phyloP scores from a whole-genome alignment of 2,797 vertebrate genomes.

The Sciurus vulgaris region DNA sequence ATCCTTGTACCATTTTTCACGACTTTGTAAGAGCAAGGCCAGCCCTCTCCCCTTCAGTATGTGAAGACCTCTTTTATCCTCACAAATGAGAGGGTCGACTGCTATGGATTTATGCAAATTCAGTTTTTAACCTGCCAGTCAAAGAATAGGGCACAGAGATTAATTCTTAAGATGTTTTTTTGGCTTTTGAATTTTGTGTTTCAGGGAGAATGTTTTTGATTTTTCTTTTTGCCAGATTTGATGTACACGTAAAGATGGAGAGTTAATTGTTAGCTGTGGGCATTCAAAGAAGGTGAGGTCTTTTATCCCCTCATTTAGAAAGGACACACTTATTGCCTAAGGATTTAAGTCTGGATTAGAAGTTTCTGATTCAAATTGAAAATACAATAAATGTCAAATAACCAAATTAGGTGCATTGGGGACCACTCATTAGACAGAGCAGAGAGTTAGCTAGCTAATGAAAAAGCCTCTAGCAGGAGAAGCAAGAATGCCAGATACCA shows the following conservation, averaged over 20 bases:
- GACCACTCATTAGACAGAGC: slow-evolving; percentile 57
- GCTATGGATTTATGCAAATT: slow-evolving; percentile 79
- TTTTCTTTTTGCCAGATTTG: slow-evolving; percentile 76
- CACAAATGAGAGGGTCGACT: slow-evolving; percentile 49
- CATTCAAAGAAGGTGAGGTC: slow-evolving; percentile 61
- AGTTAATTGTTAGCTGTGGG: slow-evolving; percentile 79
- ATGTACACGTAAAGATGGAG: slow-evolving; percentile 76
- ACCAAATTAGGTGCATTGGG: slow-evolving; percentile 57
- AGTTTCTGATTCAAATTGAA: slow-evolving; percentile 76
- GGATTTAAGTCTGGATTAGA: slow-evolving; percentile 71
- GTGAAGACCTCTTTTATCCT: slow-evolving; percentile 61
- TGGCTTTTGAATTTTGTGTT: slow-evolving; percentile 77
- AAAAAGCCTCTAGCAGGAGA: slow-evolving; percentile 35
- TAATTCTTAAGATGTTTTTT: slow-evolving; percentile 73
- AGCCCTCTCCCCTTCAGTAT: not conserved
- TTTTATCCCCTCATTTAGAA: slow-evolving; percentile 59
- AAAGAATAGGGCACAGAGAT: slow-evolving; percentile 68
- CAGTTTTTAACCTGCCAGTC: slow-evolving; percentile 74
- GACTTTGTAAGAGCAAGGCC: not conserved
- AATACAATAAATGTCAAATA: slow-evolving; percentile 76
- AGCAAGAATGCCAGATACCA: not conserved
- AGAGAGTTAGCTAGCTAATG: slow-evolving; percentile 43
- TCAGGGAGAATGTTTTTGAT: slow-evolving; percentile 69
- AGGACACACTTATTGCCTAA: slow-evolving; percentile 69
- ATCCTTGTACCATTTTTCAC: not conserved